Evolutionary conservation across 2,797 vertebrate species (phyloP), one percentile per base, ranked within the genome.

Genomic region (Percopsis omiscomaycus): DNA sequence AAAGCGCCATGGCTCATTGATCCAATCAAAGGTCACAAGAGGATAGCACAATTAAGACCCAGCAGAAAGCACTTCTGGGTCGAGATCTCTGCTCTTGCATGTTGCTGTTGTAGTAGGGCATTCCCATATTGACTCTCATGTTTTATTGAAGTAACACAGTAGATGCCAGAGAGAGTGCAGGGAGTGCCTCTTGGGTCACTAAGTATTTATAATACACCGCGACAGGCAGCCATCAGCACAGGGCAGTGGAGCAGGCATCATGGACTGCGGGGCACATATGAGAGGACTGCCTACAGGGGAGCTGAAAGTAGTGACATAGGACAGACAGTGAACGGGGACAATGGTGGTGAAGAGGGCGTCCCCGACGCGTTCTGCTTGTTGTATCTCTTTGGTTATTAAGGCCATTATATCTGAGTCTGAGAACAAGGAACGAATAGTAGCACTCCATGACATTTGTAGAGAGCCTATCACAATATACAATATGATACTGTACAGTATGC

Each of bases 271-370:
- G 5, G 6, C 51, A 47, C 49, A 12, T 0, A 14, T 51, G 27
- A 13, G 4, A 27, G 12, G 61, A n/a, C 45, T 28, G 30, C 37
- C 54, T 5, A 22, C 27, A 46, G 50, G 52, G 13, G 15, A 27
- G 37, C 12, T 32, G 14, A 11, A 37, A 8, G 3, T 14, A 28
- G 15, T 22, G 22, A 22, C 11, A n/a, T 37, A 5, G 52, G n/a
- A 48, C 14, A 3, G 30, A n/a, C 30, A 13, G 22, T 37, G 1
- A 22, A 32, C 2, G 3, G 29, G 3, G 30, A 95, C 91, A 95
- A 86, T 94, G 92, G 76, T 95, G 93, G 57, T 93, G 94, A 68
- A 94, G 94, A 55, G 94, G 94, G 32, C 4, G 32, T 3, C 2
- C 4, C 4, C 3, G 6, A 6, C 6, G 32, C 32, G 6, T 37